These are phyloP conservation scores for Balanococcus diminutus DNA, from an alignment of 2,888 invertebrate species.

Conservation along the genomic window DNA sequence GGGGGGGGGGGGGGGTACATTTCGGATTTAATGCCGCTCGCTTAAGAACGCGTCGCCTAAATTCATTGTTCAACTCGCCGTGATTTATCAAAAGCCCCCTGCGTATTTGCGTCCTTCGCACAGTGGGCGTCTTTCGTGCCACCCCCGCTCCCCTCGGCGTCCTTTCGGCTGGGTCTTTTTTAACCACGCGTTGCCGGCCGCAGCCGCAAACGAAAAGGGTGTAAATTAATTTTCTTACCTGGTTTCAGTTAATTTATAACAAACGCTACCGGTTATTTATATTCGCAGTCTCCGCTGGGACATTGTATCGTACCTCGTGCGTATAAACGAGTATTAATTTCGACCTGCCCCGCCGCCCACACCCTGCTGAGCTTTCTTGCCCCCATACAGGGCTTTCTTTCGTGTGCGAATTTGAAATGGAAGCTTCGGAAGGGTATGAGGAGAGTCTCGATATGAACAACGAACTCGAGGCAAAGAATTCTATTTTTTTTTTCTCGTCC, in stretches of 20 bases:
- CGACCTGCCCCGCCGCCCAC: neutral
- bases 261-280: slow-evolving; percentile 45
- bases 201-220: slow-evolving; percentile 32
- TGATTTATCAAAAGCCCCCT: slow-evolving; percentile 39
- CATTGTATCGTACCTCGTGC: neutral
- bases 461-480: neutral
- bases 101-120: slow-evolving; percentile 19
- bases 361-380: neutral
- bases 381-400: neutral
- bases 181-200: slow-evolving; percentile 36
- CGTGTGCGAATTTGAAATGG: neutral
- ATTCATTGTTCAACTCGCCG: slow-evolving; percentile 41
- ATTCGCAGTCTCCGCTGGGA: slow-evolving; percentile 40
- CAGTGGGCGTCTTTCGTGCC: slow-evolving; percentile 8
- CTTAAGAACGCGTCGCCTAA: slow-evolving; percentile 39
- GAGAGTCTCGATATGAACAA: neutral
- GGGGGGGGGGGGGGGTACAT: neutral
- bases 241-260: slow-evolving; percentile 49
- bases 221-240: slow-evolving; percentile 54
- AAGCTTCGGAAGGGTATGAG: neutral
- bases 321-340: slow-evolving; percentile 46
- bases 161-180: neutral
- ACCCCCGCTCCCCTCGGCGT: neutral
- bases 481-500: neutral
- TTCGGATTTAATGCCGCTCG: slow-evolving; percentile 18